These are phyloP conservation scores for Lepus europaeus DNA, from an alignment of 2,113 vertebrate species.

Conservation along the genomic window DNA sequence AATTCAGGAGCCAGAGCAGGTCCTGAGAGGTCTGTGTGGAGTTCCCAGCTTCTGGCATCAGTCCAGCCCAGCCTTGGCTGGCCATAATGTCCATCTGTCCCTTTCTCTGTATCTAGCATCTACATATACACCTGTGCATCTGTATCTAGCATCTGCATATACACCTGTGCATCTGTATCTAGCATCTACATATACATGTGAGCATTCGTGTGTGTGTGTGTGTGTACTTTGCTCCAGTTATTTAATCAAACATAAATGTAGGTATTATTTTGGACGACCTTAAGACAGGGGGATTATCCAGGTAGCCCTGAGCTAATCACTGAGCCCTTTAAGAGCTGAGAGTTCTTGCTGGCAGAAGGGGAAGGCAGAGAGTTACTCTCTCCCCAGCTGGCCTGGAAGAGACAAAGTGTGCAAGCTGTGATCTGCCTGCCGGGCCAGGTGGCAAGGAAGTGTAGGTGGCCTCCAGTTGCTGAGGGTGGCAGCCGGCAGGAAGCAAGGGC, in stretches of 20 bases:
- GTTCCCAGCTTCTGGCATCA: too few species aligned
- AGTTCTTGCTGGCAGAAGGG: background rate
- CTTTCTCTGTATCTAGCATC: too few species aligned
- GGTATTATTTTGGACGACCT: slow-evolving; percentile 12
- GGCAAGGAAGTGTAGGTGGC: background rate
- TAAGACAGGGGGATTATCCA: background rate
- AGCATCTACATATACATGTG: background rate
- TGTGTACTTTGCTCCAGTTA: background rate
- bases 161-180: background rate
- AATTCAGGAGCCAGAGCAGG: too few species aligned
- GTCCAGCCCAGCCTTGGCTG: too few species aligned
- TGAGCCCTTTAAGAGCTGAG: background rate
- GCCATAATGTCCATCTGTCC: too few species aligned
- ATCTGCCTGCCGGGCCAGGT: background rate
- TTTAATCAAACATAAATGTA: background rate
- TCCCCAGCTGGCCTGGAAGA: background rate
- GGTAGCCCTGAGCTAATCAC: background rate
- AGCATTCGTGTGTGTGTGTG: background rate
- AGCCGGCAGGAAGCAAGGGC: background rate
- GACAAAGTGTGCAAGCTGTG: background rate
- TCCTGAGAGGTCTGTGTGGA: too few species aligned
- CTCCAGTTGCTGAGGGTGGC: background rate
- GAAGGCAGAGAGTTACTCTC: background rate
- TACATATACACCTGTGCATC: too few species aligned
- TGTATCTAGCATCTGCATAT: too few species aligned